Base-by-base conservation (phyloP, 1,140 invertebrate genomes). In the Hyles euphorbiae region DNA sequence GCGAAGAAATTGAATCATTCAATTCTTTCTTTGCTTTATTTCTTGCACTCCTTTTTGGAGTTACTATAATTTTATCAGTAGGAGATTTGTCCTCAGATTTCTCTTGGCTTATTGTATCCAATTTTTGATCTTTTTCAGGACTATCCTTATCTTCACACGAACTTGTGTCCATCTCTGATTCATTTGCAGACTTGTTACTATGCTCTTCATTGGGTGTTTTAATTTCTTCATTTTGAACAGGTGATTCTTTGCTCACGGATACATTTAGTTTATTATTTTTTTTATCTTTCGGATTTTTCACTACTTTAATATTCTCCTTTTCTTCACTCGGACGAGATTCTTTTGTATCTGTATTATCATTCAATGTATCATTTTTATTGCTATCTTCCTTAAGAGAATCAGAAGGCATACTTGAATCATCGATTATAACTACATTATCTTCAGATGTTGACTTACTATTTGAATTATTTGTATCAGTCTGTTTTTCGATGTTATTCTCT, bases 1-100 rank as follows among this genome's bases (percentile, higher is more conserved):
- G 54, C 11, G 81, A 74, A 32, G 34, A 67, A 58, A 78, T 74
- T 2, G 67, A 53, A 34, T 69, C 74, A 36, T 60, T 56, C 22
- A 65, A 57, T 40, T 70, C 64, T 7, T 43, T 47, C 53, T 74
- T 74, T 5, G 55, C 10, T 60, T 64, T 74, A 36, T 58, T 76
- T 34, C 75, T 67, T 2, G 53, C 43, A 58, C 68, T 79, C 40
- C 70, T 70, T 67, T 63, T 64, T 11, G 62, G 58, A 48, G 59
- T 71, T 9, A 58, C 49, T 10, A 36, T 5, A 11, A n/a, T 32
- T 34, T 34, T 33, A 33, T 52, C 50, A 8, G 32, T 34, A 33
- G 32, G 22, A 55, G 34, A 3, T 48, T 46, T 60, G 40, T 33
- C 53, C 40, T 57, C 22, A 34, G 3, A 43, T 34, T 56, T 22